Evolutionary conservation across 2,113 vertebrate genomes (phyloP).

Genomic region (Colaptes auratus): DNA sequence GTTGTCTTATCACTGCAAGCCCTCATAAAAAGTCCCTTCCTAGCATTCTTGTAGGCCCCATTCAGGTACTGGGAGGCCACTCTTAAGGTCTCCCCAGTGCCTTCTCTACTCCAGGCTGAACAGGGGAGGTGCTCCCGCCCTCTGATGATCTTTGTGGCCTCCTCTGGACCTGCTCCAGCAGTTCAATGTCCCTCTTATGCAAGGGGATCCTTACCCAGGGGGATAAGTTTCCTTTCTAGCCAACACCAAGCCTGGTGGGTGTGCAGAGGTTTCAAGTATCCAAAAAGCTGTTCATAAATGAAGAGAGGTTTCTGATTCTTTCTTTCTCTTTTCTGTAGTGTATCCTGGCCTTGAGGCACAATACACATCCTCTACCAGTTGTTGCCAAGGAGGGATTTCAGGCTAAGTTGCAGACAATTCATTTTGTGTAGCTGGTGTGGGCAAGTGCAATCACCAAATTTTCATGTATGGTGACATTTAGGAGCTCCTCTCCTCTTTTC

Average conservation of each 20-base stretch:
- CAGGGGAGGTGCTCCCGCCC: too few species aligned
- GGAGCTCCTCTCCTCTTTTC: neutral
- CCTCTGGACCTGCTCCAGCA: too few species aligned
- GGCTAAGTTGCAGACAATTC: neutral
- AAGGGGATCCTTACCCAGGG: neutral
- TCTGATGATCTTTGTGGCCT: too few species aligned
- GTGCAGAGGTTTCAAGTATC: neutral
- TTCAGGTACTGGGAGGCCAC: too few species aligned
- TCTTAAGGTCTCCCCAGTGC: too few species aligned
- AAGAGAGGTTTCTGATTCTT: neutral
- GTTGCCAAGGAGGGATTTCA: slow-evolving; percentile 10
- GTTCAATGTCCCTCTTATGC: too few species aligned
- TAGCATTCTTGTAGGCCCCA: too few species aligned
- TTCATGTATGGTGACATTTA: neutral
- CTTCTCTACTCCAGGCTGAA: too few species aligned
- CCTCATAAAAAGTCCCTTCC: too few species aligned
- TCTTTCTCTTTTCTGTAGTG: neutral
- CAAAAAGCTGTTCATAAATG: neutral
- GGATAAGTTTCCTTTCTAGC: neutral
- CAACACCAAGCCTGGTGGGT: neutral
- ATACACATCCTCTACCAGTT: neutral
- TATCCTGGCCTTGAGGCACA: neutral
- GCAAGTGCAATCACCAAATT: neutral
- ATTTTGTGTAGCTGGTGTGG: slow-evolving; percentile 3
- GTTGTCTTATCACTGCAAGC: too few species aligned